phyloP scores from a whole-genome alignment of 2,888 invertebrate species.

The Pimpla rufipes region DNA sequence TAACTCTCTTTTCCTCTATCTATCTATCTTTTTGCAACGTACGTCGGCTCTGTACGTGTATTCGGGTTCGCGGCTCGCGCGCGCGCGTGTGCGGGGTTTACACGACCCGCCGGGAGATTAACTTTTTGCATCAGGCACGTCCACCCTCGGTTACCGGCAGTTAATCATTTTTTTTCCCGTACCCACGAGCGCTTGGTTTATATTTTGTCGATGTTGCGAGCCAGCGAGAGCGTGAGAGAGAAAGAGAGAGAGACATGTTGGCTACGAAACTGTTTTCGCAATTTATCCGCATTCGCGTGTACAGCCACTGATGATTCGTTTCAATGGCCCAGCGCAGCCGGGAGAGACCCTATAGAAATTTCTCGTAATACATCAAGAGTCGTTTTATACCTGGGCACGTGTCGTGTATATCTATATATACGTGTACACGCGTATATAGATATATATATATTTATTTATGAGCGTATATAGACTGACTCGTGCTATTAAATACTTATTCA shows the following conservation, averaged over 20 bases:
- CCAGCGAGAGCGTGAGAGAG: constrained; percentile 64
- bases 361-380: constrained; percentile 34
- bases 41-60: background rate
- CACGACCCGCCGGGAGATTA: constrained; percentile 63
- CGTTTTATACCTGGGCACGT: constrained; percentile 9
- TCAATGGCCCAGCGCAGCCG: constrained; percentile 34
- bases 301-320: constrained; percentile 42
- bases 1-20: constrained; percentile 35
- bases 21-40: constrained; percentile 57
- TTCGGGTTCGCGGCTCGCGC: background rate
- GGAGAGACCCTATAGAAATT: constrained; percentile 28
- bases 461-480: background rate
- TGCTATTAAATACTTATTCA: constrained; percentile 48
- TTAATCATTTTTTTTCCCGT: constrained; percentile 68
- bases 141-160: constrained; percentile 49
- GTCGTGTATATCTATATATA: too few relatives aligned
- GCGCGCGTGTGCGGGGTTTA: constrained; percentile 11
- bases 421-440: background rate
- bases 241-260: constrained; percentile 56
- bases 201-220: constrained; percentile 32
- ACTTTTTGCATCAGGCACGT: constrained; percentile 65
- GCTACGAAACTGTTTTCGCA: constrained; percentile 49
- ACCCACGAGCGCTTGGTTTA: constrained; percentile 32
- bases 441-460: constrained; percentile 9
- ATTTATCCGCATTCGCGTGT: constrained; percentile 41